Evolutionary conservation across 2,888 invertebrate genomes (phyloP).

Genomic region (Thera obeliscata): DNA sequence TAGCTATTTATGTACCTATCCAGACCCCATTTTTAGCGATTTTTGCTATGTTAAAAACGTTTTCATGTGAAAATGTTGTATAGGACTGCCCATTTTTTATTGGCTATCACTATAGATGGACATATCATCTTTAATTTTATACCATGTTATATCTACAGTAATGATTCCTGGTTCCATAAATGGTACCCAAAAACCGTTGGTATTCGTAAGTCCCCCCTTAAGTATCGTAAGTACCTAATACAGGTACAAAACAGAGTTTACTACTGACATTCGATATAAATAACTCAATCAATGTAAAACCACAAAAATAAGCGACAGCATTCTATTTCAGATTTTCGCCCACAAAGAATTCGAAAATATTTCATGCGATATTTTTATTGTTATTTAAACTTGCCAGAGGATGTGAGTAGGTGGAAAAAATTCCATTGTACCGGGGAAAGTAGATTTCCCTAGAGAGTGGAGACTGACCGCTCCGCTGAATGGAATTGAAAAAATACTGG

Average conservation of each 20-base stretch:
- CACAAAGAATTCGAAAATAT: slow-evolving; percentile 36
- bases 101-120: too few species aligned
- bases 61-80: too few species aligned
- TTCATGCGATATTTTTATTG: slow-evolving; percentile 57
- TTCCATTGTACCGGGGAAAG: slow-evolving; percentile 68
- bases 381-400: slow-evolving; percentile 57
- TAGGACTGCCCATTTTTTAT: too few species aligned
- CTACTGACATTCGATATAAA: not conserved
- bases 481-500: slow-evolving; percentile 61
- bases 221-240: too few species aligned
- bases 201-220: too few species aligned
- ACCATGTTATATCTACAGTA: too few species aligned
- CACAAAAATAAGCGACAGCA: slow-evolving; percentile 4
- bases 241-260: not conserved
- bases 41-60: too few species aligned
- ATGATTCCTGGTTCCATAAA: too few species aligned
- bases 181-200: too few species aligned
- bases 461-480: slow-evolving; percentile 65
- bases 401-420: slow-evolving; percentile 60
- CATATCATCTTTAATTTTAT: too few species aligned
- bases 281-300: not conserved
- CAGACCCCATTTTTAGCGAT: too few species aligned
- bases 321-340: slow-evolving; percentile 1
- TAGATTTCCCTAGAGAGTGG: slow-evolving; percentile 72
- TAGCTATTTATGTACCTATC: too few species aligned